phyloP scores from a whole-genome alignment of 2,888 invertebrate genomes.

The Calameuta pallipes region DNA sequence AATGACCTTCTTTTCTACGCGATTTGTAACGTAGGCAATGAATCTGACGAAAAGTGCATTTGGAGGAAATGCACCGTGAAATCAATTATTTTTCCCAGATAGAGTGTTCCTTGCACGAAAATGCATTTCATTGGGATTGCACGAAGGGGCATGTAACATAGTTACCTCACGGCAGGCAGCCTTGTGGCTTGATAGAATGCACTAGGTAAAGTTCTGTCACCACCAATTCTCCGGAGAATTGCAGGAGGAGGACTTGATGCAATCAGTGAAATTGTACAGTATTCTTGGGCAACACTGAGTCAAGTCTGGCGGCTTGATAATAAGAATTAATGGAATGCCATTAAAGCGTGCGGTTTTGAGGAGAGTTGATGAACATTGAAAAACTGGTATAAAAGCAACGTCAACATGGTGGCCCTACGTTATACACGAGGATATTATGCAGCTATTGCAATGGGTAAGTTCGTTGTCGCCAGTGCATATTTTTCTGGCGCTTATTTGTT shows the following conservation, averaged over 20 bases:
- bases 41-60: slow-evolving; percentile 12
- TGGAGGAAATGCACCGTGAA: slow-evolving; percentile 9
- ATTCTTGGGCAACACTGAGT: slow-evolving; percentile 21
- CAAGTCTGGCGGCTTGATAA: slow-evolving; percentile 22
- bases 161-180: not conserved
- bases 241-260: not conserved
- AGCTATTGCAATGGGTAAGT: slow-evolving; percentile 54
- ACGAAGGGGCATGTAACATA: not conserved
- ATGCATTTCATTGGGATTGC: not conserved
- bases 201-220: not conserved
- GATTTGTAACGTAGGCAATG: not conserved
- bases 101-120: not conserved
- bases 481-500: not conserved
- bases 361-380: slow-evolving; percentile 12
- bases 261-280: slow-evolving; percentile 17
- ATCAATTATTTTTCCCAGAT: no score
- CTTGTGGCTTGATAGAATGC: not conserved
- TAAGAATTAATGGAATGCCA: slow-evolving; percentile 34
- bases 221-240: not conserved
- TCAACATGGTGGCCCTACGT: slow-evolving; percentile 27
- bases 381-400: slow-evolving; percentile 43
- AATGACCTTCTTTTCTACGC: not conserved
- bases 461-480: not conserved
- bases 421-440: slow-evolving; percentile 48
- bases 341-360: slow-evolving; percentile 41